Evolutionary conservation across 2,888 invertebrate species (phyloP).

Genomic region (Arge pagana): DNA sequence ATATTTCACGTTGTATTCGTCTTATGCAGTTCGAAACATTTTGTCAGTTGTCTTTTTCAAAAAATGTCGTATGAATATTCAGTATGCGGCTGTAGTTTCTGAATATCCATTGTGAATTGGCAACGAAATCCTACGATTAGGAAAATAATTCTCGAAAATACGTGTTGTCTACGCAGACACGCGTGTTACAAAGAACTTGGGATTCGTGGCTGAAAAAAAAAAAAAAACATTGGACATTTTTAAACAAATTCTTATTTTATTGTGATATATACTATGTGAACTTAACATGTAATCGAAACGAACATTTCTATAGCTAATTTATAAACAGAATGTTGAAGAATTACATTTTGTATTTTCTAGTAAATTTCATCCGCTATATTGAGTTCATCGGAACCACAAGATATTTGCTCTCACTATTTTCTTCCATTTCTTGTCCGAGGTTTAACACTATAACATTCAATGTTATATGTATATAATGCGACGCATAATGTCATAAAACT

Average conservation of each 20-base stretch:
- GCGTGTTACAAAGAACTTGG: too few relatives aligned
- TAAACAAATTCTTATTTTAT: constrained; percentile 2
- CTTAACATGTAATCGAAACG: neutral
- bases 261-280: neutral
- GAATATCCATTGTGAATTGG: too few relatives aligned
- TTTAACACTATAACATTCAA: constrained; percentile 5
- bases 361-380: neutral
- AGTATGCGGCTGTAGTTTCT: too few relatives aligned
- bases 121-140: too few relatives aligned
- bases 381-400: neutral
- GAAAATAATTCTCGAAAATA: too few relatives aligned
- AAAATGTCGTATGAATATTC: too few relatives aligned
- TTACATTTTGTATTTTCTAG: neutral
- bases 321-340: constrained; percentile 4
- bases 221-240: neutral
- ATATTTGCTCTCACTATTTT: neutral
- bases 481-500: constrained; percentile 17
- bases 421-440: neutral
- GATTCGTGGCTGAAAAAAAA: too few relatives aligned
- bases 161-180: too few relatives aligned
- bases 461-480: neutral
- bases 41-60: too few relatives aligned
- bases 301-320: constrained; percentile 2
- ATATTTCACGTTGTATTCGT: too few relatives aligned
- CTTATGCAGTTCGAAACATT: too few relatives aligned